phyloP scores from a whole-genome alignment of 1,140 invertebrate species.

The Nixonia krombeini region DNA sequence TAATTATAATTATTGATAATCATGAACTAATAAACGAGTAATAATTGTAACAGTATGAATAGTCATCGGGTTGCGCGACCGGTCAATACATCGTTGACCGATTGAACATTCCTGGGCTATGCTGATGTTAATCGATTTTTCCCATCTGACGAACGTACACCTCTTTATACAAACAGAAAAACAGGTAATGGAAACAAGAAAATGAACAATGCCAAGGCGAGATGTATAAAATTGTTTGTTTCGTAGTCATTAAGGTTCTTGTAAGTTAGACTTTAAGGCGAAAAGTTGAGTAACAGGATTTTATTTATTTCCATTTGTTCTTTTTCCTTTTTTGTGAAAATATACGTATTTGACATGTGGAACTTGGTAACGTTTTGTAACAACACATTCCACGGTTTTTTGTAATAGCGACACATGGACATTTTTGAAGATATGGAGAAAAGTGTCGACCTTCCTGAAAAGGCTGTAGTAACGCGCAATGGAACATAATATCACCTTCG shows the following conservation, averaged over 20 bases:
- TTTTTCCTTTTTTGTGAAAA: conserved; percentile 20
- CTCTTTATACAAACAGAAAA: conserved; percentile 7
- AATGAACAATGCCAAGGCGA: conserved; percentile 42
- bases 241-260: conserved; percentile 52
- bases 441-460: too few species aligned
- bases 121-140: conserved; percentile 8
- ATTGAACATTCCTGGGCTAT: too few species aligned
- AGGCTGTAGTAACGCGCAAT: too few species aligned
- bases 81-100: too few species aligned
- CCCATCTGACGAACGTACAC: conserved; percentile 19
- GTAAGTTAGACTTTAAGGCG: conserved; percentile 38
- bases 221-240: conserved; percentile 60
- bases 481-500: conserved; percentile 21
- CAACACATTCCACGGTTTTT: conserved; percentile 44
- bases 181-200: conserved; percentile 39
- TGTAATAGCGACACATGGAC: not conserved
- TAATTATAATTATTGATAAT: conserved; percentile 15
- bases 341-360: conserved; percentile 1
- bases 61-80: too few species aligned
- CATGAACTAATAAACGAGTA: conserved; percentile 12
- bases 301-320: conserved; percentile 53
- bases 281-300: conserved; percentile 46
- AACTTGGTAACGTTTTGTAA: conserved; percentile 27
- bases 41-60: conserved; percentile 25
- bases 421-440: not conserved